Evolutionary conservation across 2,113 vertebrate genomes (phyloP), one percentile per base, ranked within the genome.

Genomic region (Lampris incognitus): DNA sequence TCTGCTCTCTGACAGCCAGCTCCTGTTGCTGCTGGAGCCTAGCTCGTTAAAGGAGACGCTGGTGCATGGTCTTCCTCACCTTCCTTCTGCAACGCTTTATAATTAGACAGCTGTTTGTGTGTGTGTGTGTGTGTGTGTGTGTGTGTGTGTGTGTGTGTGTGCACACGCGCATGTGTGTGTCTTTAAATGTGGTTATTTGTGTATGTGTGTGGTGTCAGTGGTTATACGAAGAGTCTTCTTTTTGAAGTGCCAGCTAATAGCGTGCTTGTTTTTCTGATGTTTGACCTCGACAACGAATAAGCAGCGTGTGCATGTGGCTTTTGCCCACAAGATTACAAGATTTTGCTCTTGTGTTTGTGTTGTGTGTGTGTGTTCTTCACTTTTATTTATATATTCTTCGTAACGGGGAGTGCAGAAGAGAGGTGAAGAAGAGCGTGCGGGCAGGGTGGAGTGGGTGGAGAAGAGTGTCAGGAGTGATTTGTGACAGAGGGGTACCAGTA

Each of bases 61-160:
- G 82, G 85, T 69, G 84, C 89, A 79, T 87, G 83, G 81, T 87
- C 79, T 60, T 83, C 60, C 83, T 91, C 87, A 91, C 90, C 89
- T 89, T 89, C 83, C 74, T 67, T 82, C 87, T 76, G 70, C 86
- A 82, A 71, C 69, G 74, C 81, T 81, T 85, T 90, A 90, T 93
- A 92, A 93, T 93, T 93, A 91, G 91, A 85, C 88, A 71, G 82
- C 79, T 86, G 86, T 86, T 59, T 79, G 48, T 78, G 65, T 66
- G 66, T 67, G 79, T 54, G 48, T 76, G 81, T 54, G 60, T 52
- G 54, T 65, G 58, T 70, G 40, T 72, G 77, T 85, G 70, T 57
- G 2, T 68, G 40, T 80, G 68, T 66, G 41, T 59, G 46, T 59
- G 52, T 40, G n/a, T 77, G 44, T 66, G 40, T 54, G 38, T 69